A percentile compares a stretch with the other conserved stretches of the same genome.
Evolutionary conservation across 35 echinoderm and acorn worm species (phyloP).

Genomic region (Ophiothrix spiculata): DNA sequence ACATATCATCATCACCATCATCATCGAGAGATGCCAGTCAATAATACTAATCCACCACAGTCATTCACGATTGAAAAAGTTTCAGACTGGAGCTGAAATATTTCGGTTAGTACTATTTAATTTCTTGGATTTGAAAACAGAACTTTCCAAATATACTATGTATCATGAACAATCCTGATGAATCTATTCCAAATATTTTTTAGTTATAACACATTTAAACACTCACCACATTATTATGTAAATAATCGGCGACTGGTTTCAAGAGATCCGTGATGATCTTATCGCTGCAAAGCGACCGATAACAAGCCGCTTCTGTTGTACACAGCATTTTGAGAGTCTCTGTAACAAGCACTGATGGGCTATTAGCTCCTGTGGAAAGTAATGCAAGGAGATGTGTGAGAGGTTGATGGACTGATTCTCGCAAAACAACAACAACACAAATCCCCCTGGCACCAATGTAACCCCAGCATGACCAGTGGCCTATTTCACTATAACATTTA

Average conservation of each 20-base stretch:
- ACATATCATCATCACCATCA: too few species aligned
- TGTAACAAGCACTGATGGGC: constrained; percentile 65
- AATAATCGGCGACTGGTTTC: constrained; percentile 60
- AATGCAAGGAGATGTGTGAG: constrained; percentile 10
- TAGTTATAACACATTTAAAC: too few species aligned
- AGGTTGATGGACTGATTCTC: background rate
- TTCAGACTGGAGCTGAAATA: too few species aligned
- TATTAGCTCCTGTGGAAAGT: constrained; percentile 17
- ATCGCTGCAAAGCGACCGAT: constrained; percentile 66
- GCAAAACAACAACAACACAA: background rate
- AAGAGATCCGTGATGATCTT: constrained; percentile 57
- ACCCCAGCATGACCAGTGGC: background rate
- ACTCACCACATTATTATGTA: constrained; percentile 45
- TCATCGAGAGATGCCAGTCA: too few species aligned
- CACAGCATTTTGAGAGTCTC: constrained; percentile 71
- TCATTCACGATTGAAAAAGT: too few species aligned
- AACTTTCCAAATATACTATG: too few species aligned
- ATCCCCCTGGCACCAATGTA: too few species aligned
- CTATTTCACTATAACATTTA: background rate
- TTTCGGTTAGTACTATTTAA: too few species aligned
- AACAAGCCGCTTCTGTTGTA: constrained; percentile 45
- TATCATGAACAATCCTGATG: too few species aligned
- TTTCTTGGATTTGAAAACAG: too few species aligned
- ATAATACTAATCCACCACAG: too few species aligned
- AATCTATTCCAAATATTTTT: too few species aligned